Conservation (phyloP, 2,888 invertebrate genomes). For the Danaus chrysippus region DNA sequence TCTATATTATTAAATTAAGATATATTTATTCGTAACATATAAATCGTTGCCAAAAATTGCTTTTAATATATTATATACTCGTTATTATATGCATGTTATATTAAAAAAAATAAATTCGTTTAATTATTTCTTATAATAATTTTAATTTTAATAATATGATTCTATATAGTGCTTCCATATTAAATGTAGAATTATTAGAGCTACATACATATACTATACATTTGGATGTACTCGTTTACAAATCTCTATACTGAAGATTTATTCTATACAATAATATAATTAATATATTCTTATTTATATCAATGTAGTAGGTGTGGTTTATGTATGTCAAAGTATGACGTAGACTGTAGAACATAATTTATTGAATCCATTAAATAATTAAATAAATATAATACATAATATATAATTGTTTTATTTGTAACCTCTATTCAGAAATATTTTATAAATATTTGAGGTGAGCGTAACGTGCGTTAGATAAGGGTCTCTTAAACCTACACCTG, state of each 20-base stretch:
- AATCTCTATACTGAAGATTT: neutral
- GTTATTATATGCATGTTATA: neutral
- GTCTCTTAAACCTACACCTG: too few relatives aligned
- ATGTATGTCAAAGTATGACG: slow-evolving; percentile 12
- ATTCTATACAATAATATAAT: neutral
- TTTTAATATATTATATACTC: slow-evolving; percentile 9
- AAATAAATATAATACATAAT: slow-evolving; percentile 1
- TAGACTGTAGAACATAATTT: slow-evolving; percentile 19
- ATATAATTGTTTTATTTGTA: slow-evolving; percentile 11
- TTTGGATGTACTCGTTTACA: slow-evolving; percentile 7
- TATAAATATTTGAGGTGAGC: too few relatives aligned
- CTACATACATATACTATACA: slow-evolving; percentile 6
- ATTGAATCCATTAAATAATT: slow-evolving; percentile 25
- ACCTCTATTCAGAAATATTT: neutral
- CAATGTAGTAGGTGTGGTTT: slow-evolving; percentile 7
- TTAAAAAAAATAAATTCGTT: neutral
- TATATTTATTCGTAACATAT: neutral
- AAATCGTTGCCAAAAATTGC: slow-evolving; percentile 20
- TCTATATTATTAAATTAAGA: slow-evolving; percentile 9
- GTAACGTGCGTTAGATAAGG: too few relatives aligned
- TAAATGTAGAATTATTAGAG: neutral
- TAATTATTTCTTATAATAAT: neutral
- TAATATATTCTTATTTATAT: neutral
- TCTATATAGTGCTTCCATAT: slow-evolving; percentile 7
- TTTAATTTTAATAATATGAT: slow-evolving; percentile 8